Base-by-base conservation (phyloP, 2,888 invertebrate genomes). In the Lithosia quadra region DNA sequence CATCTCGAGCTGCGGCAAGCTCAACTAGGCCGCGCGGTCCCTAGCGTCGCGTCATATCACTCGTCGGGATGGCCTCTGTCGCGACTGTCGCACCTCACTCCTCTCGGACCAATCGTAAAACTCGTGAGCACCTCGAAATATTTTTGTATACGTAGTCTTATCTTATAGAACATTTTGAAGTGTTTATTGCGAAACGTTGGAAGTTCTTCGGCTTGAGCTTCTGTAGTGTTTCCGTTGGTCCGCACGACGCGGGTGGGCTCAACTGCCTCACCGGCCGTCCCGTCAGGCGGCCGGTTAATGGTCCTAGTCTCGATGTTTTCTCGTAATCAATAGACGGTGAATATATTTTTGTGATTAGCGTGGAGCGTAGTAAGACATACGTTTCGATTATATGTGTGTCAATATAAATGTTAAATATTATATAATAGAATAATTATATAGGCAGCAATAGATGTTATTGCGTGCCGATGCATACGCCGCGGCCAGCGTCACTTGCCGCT, bases 1-100 rank as follows among this genome's bases (percentile, higher is more conserved):
- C 83, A 97, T 97, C 88, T 96, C 96, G 71, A 96, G 96, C 91
- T 97, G 97, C 92, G 97, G 97, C 82, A 96, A 97, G 90, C 95
- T 97, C 92, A 96, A 96, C 92, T 94, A 86, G 84, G 64, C 63
- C 24, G 58, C 66, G 65, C 59, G n/a, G 24, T 61, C 33, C 63
- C 57, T 64, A 67, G 53, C 21, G 22, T 64, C 49, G 36, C 36
- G 53, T 28, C 63, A 63, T 65, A 65, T 67, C 69, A 67, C 67
- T 65, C 57, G 56, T 62, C 69, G 65, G 66, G 49, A 62, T 60
- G 65, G 55, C 64, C 57, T 69, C 57, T 67, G 21, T 56, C 49
- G 63, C 67, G 64, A 74, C 69, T 75, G 69, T 80, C 72, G 81
- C 76, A 76, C 76, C 75, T 82, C 64, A 70, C 63, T 77, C 75